Evolutionary conservation across 1,140 invertebrate species (phyloP), one percentile per base, ranked within the genome.

Genomic region (Pantala flavescens): DNA sequence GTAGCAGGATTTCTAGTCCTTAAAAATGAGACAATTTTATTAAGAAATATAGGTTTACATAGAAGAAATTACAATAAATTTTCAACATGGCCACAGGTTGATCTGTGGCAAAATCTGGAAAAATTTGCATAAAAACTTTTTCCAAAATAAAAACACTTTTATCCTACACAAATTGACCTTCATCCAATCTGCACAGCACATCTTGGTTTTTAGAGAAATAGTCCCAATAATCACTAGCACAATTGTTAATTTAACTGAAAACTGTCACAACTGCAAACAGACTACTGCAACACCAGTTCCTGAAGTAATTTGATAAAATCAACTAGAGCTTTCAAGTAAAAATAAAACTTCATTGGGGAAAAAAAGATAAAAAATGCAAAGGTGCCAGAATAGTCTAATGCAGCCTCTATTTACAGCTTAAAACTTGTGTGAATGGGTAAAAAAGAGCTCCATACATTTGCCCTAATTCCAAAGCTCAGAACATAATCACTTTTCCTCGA

Each of bases 121-220:
- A 63, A 63, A 63, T 63, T 21, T 63, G 49, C 49, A 63, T 63
- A 63, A 63, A 63, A 63, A 63, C 14, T 63, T 63, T 63, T 3
- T 63, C 49, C 49, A 63, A 63, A 63, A 63, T 63, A 63, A 63
- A 63, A 63, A 63, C n/a, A 63, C 28, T 36, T 63, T 63, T 63
- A 12, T 21, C 49, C 49, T 19, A 21, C 49, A 63, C 49, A 63
- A 19, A 16, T 63, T 63, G 49, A 63, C 49, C 16, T 7, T 63
- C 49, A 63, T 21, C 49, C 49, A 63, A 63, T 63, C 14, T 63
- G n/a, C 49, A 63, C 49, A 63, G 49, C 49, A 63, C 49, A 63
- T 7, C n/a, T 63, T 16, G n/a, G 49, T 63, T 63, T 12, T 7
- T 12, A 7, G 16, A 63, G 49, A 14, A 63, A 63, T 63, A 21